phyloP scores from a whole-genome alignment of 2,113 vertebrate species.

The Artemisiospiza belli region DNA sequence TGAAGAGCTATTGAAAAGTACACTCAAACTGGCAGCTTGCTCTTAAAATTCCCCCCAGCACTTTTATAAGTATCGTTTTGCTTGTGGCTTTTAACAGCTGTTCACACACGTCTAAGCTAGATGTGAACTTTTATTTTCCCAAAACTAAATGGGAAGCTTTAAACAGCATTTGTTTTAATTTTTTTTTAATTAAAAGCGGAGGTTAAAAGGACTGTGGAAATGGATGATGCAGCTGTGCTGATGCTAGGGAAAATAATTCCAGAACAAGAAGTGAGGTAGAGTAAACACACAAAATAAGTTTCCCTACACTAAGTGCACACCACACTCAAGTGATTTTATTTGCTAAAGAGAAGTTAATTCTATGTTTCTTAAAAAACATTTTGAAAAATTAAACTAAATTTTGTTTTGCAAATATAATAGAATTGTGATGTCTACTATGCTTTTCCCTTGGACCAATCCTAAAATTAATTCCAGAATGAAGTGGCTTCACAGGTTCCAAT shows the following conservation, averaged over 20 bases:
- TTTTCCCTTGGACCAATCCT: background rate
- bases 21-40: constrained; percentile 52
- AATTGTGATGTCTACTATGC: background rate
- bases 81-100: constrained; percentile 69
- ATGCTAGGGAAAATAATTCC: constrained; percentile 38
- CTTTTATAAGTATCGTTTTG: constrained; percentile 64
- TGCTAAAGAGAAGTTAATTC: constrained; percentile 31
- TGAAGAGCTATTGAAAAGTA: constrained; percentile 49
- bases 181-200: constrained; percentile 68
- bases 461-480: background rate
- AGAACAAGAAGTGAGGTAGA: constrained; percentile 62
- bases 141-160: constrained; percentile 58
- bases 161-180: constrained; percentile 63
- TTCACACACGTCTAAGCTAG: constrained; percentile 60
- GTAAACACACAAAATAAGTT: constrained; percentile 51
- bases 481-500: background rate
- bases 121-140: constrained; percentile 64
- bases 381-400: constrained; percentile 6
- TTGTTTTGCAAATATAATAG: background rate
- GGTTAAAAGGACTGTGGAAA: constrained; percentile 53
- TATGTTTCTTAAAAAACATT: background rate
- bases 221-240: constrained; percentile 63
- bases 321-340: background rate
- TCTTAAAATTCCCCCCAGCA: constrained; percentile 59
- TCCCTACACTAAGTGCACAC: background rate